Conservation (phyloP, 2,797 vertebrate genomes). For the Clarias pachynema region DNA sequence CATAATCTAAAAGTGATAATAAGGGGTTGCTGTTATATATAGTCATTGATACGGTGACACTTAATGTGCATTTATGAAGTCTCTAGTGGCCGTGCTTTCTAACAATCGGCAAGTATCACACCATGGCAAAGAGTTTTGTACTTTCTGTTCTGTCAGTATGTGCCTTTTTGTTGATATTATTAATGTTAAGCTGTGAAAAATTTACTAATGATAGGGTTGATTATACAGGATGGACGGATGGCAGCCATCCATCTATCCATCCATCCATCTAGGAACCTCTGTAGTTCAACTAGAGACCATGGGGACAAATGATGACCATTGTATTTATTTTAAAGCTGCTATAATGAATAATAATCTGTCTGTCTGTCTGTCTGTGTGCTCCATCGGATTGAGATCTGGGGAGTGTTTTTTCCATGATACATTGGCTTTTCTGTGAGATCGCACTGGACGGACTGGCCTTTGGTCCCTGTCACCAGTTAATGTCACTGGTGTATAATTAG, state of each 20-base stretch:
- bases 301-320: no score
- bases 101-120: background rate
- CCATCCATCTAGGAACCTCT: no score
- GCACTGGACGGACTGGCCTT: no score
- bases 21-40: background rate
- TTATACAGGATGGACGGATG: background rate
- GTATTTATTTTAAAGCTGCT: background rate
- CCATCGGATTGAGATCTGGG: no score
- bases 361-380: no score
- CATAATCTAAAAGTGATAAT: background rate
- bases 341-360: background rate
- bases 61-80: background rate
- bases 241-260: no score
- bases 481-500: no score
- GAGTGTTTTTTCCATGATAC: no score
- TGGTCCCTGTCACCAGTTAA: no score
- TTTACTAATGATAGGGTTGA: background rate
- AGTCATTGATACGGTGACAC: background rate
- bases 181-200: background rate
- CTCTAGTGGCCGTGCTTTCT: background rate
- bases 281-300: no score
- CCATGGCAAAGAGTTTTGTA: background rate
- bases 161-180: background rate
- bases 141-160: background rate
- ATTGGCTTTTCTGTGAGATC: no score